Base-by-base conservation (phyloP, 2,113 vertebrate genomes). In the Dasypus novemcinctus region DNA sequence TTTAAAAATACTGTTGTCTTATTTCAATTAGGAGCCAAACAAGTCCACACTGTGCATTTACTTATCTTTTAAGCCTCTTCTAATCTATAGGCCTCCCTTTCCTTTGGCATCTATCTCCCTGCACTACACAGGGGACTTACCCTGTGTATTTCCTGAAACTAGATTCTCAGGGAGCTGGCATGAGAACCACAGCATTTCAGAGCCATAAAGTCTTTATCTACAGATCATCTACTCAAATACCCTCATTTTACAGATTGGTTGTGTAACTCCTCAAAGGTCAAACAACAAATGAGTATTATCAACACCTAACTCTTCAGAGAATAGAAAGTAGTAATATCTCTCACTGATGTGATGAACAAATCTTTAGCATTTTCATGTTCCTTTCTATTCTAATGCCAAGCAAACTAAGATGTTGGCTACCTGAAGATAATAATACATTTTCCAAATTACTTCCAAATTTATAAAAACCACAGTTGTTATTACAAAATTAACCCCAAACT, bases 401-500 rank as follows among this genome's bases (percentile, higher is more conserved):
- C 13, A 93, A 82, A 96, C 41, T 79, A 61, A 91, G n/a, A 81
- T 23, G 52, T 81, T 52, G 36, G 33, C 41, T 90, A 74, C 7
- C 18, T 72, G 33, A 87, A 83, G 59, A 83, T 20, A 87, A 29
- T 33, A 79, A 81, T 7, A 79, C 0, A 49, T 96, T 36, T 97
- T 84, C 25, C 41, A 78, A 83, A 84, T 85, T 90, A 12, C 59
- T 46, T 49, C 46, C 46, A 91, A 31, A 75, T 90, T 17, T 0
- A 21, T 29, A 72, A 66, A 87, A 25, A 68, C 7, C 11, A 82
- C 38, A 64, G 41, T 94, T 84, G 85, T n/a, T 43, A 92, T 1
- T 36, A 93, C 18, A 87, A 91, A 84, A 96, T 21, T 76, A 91
- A 97, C n/a, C 38, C 7, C 43, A 76, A 74, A 90, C 20, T 68